Percentiles rank a stretch among this genome's conserved stretches.
Evolutionary conservation across 2,797 vertebrate species (phyloP).

Genomic region (Dendrocincla fuliginosa): DNA sequence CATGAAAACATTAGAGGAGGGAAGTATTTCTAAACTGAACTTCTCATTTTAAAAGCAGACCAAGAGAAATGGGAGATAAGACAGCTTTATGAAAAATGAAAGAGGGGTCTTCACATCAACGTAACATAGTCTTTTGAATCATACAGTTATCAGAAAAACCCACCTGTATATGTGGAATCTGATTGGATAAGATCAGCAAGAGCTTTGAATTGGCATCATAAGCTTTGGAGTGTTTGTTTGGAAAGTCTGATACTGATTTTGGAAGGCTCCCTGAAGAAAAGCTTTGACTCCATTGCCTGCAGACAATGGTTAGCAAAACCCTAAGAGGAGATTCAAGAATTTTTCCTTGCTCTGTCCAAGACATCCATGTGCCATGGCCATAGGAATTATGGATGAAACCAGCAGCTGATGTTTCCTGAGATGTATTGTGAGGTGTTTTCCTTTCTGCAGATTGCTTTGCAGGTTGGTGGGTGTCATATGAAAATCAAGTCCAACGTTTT

Average conservation of each 20-base stretch:
- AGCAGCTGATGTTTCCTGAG: neutral
- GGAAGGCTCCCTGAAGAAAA: neutral
- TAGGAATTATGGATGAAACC: neutral
- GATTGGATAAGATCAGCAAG: neutral
- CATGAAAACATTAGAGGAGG: neutral
- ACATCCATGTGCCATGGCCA: neutral
- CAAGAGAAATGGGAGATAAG: neutral
- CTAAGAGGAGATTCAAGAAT: neutral
- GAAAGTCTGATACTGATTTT: neutral
- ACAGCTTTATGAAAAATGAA: neutral
- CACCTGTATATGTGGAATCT: neutral
- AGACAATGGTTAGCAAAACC: neutral
- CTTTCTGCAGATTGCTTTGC: neutral
- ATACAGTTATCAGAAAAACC: neutral
- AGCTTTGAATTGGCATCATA: neutral
- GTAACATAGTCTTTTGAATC: neutral
- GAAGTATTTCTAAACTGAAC: neutral
- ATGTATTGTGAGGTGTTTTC: neutral
- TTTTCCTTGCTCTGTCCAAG: neutral
- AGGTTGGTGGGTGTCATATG: neutral
- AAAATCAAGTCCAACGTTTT: neutral
- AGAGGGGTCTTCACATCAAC: neutral
- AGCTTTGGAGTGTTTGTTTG: neutral
- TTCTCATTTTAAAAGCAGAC: neutral
- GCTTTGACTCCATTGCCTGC: neutral